Conservation (phyloP, 2,113 vertebrate species). For the Pitta sordida region DNA sequence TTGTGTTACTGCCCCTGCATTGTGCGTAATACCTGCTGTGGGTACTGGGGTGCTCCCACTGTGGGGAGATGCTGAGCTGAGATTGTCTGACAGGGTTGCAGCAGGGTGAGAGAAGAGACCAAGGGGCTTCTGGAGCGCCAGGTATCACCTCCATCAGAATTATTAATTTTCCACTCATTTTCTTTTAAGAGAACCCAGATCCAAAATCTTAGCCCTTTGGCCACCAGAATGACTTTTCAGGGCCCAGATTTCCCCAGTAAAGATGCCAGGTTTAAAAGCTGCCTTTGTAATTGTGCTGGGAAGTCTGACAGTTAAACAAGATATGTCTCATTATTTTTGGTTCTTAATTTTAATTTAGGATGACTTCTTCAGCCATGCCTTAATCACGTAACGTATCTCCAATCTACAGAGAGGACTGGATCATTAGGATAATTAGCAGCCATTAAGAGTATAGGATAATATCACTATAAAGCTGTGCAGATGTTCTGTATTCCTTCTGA, state of each 20-base stretch:
- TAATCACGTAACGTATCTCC: not conserved
- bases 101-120: not conserved
- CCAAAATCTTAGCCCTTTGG: not conserved
- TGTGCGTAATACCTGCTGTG: not conserved
- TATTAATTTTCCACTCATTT: not conserved
- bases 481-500: constrained; percentile 24
- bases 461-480: constrained; percentile 14
- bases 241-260: not conserved
- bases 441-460: constrained; percentile 25
- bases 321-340: not conserved
- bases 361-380: constrained; percentile 13
- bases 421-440: constrained; percentile 54
- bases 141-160: not conserved
- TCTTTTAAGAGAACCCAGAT: not conserved
- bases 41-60: not conserved
- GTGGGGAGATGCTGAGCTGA: not conserved
- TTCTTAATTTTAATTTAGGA: constrained; percentile 41
- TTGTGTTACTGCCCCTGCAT: not conserved
- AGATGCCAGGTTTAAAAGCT: not conserved
- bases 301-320: not conserved
- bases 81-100: not conserved
- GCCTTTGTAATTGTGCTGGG: not conserved
- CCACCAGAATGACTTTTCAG: not conserved
- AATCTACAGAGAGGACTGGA: constrained; percentile 24
- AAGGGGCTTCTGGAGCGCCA: not conserved